Conservation (phyloP, 2,797 vertebrate species). For the Protonibea diacanthus region DNA sequence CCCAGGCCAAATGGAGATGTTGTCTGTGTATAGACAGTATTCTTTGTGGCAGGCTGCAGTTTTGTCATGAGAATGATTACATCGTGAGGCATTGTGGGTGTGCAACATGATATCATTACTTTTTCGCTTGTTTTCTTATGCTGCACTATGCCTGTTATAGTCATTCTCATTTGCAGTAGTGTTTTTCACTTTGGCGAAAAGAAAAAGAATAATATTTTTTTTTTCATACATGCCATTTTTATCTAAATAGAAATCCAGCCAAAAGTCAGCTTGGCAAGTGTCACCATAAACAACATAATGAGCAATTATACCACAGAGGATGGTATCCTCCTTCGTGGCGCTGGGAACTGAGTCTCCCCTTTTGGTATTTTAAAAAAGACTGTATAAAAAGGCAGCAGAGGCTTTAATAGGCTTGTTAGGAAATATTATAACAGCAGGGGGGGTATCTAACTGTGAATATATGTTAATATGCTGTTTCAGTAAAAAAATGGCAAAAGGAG, state of each 20-base stretch:
- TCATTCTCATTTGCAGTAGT: conserved; percentile 1
- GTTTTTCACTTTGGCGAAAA: conserved; percentile 18
- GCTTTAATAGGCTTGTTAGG: conserved; percentile 2
- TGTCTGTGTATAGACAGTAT: conserved; percentile 29
- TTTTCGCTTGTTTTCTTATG: background rate
- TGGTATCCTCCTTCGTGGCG: background rate
- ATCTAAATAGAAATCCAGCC: conserved; percentile 23
- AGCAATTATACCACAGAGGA: conserved; percentile 13
- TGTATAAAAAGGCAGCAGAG: background rate
- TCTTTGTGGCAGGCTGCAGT: conserved; percentile 6
- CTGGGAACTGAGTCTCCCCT: background rate
- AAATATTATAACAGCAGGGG: conserved; percentile 14
- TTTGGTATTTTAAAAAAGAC: background rate
- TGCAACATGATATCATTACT: conserved; percentile 9
- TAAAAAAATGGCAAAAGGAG: conserved; percentile 3
- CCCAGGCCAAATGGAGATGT: conserved; percentile 55
- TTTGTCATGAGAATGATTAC: conserved; percentile 38
- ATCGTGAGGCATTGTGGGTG: conserved; percentile 21
- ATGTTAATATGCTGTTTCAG: conserved; percentile 24
- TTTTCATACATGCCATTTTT: conserved; percentile 29
- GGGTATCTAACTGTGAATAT: background rate
- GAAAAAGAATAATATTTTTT: background rate
- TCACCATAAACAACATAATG: conserved; percentile 18
- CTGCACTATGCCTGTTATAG: background rate
- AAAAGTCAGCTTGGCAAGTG: conserved; percentile 15